Base-by-base conservation (phyloP, 1,140 invertebrate species). In the Lepidostoma basale region DNA sequence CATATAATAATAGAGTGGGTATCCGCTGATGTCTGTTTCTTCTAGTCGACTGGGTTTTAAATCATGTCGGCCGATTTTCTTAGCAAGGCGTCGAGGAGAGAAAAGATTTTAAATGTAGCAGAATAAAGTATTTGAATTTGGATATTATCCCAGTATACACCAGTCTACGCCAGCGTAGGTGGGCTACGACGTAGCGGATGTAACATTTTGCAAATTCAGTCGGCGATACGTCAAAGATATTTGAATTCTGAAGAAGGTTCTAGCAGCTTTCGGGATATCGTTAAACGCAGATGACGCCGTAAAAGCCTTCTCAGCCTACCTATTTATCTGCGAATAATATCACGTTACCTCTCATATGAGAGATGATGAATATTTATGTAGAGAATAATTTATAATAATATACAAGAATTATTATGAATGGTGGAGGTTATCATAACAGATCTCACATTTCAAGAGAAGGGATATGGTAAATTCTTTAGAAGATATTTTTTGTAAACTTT, bases 221-320 rank as follows among this genome's bases (percentile, higher is more conserved):
- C 16, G 52, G 52, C 52, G 30, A 39, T 56, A 56, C 28, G 52
- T 56, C 52, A 56, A 56, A 39, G 52, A 56, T 56, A 56, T 56
- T 56, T 56, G 30, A 56, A 56, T 56, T 56, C 36, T 56, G 28
- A 33, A 36, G 16, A 22, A 39, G 52, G 52, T 36, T 18, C 16
- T 56, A 5, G 16, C 52, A 56, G 16, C 36, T 56, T 36, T 33
- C 18, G 52, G 28, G 26, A 56, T 56, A 56, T 56, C 52, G 52
- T 56, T 56, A 33, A 56, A 56, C 52, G 52, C 52, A 56, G 52
- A 56, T 56, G 52, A 56, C 52, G 52, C 52, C 28, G 16, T 56
- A 20, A 56, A 33, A 33, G 52, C 28, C 28, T 56, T 33, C 52
- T 9, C 52, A 5, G 3, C 9, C 14, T 12, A 39, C 22, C 28